A percentile compares a stretch with the other conserved stretches of the same genome.
Conservation (phyloP, 2,113 vertebrate species). For the Hoplias malabaricus region DNA sequence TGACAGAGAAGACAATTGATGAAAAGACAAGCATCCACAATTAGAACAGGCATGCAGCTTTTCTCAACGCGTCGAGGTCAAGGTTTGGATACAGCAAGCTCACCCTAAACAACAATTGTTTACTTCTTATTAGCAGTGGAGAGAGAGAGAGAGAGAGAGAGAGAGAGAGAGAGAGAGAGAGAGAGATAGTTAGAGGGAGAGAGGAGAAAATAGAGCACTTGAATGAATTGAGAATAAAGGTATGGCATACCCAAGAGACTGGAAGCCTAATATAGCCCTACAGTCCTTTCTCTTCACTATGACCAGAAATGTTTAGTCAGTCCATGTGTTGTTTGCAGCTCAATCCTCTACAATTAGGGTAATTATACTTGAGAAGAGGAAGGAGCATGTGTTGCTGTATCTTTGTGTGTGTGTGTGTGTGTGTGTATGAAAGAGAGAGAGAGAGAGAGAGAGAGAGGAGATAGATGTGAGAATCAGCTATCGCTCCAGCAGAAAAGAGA, state of each 20-base stretch:
- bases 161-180: background rate
- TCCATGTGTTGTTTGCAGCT: background rate
- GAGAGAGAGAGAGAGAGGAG: no score
- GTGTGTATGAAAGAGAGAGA: background rate
- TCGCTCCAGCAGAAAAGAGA: background rate
- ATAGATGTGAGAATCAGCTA: no score
- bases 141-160: background rate
- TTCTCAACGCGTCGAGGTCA: no score
- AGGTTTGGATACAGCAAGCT: background rate
- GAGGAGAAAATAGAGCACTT: background rate
- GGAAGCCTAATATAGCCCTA: background rate
- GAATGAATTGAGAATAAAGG: background rate
- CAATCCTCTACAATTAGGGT: background rate
- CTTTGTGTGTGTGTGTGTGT: background rate
- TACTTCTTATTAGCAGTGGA: background rate
- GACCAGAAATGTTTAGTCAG: background rate
- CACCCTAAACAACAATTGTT: background rate
- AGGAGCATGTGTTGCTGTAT: background rate
- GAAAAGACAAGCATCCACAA: background rate
- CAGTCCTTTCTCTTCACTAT: background rate
- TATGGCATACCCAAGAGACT: background rate
- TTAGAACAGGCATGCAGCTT: background rate
- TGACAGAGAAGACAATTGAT: background rate
- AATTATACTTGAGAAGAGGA: background rate
- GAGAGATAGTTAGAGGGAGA: background rate